Evolutionary conservation across 2,888 invertebrate species (phyloP).

Genomic region (Strigamia maritima): DNA sequence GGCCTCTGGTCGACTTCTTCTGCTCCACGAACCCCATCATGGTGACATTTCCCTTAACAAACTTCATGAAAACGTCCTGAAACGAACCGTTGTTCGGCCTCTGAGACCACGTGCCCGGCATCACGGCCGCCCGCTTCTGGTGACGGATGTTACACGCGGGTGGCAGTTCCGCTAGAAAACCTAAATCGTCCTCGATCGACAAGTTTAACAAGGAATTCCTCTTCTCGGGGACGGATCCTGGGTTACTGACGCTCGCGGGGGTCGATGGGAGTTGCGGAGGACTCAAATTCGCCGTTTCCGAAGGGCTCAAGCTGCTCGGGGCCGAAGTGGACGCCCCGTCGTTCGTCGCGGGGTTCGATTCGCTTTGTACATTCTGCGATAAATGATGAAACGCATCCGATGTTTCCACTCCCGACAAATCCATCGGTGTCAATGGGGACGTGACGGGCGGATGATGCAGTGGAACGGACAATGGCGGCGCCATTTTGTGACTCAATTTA

Average conservation of each 20-base stretch:
- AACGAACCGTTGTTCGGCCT: constrained; percentile 23
- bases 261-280: constrained; percentile 36
- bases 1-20: not conserved
- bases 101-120: not conserved
- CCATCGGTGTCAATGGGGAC: constrained; percentile 21
- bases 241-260: not conserved
- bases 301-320: not conserved
- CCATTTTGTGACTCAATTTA: constrained; percentile 32
- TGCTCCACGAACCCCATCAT: not conserved
- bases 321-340: not conserved
- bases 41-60: constrained; percentile 38
- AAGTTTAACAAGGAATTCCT: not conserved
- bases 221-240: not conserved
- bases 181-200: constrained; percentile 42
- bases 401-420: not conserved
- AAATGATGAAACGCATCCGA: not conserved
- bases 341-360: not conserved
- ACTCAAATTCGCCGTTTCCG: not conserved
- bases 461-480: not conserved
- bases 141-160: constrained; percentile 39
- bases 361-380: too few species aligned
- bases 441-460: constrained; percentile 8
- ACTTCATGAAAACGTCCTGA: constrained; percentile 41
- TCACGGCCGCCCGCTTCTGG: not conserved
- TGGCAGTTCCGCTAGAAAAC: constrained; percentile 42